Evolutionary conservation across 1,140 invertebrate species (phyloP).

Genomic region (Neelides sp.): DNA sequence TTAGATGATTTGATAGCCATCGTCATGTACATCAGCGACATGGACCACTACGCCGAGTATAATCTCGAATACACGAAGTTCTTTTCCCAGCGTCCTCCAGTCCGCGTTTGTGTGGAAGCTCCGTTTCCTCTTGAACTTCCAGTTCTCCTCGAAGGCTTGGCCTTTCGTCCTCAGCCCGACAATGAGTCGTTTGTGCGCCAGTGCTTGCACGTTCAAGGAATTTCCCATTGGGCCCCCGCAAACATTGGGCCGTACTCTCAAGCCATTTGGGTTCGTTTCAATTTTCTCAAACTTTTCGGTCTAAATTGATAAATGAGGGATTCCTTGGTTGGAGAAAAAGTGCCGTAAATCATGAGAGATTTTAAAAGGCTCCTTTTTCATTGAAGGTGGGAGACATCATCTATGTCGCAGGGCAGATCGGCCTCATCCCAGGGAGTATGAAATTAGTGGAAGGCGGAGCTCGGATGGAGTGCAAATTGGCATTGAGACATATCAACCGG

Average conservation of each 20-base stretch:
- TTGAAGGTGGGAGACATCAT: constrained; percentile 62
- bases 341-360: not conserved
- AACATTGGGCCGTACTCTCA: constrained; percentile 94
- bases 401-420: constrained; percentile 81
- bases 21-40: constrained; percentile 66
- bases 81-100: constrained; percentile 57
- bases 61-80: constrained; percentile 63
- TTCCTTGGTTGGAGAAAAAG: not conserved
- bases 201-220: constrained; percentile 83
- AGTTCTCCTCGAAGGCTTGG: constrained; percentile 63
- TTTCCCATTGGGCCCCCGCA: constrained; percentile 90
- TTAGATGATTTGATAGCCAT: constrained; percentile 61
- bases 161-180: constrained; percentile 41
- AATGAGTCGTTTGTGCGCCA: constrained; percentile 35
- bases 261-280: constrained; percentile 54
- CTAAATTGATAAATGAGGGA: no score
- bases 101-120: constrained; percentile 72
- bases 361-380: no score
- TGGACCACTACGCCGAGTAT: constrained; percentile 59
- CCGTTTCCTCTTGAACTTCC: constrained; percentile 55
- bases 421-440: constrained; percentile 73
- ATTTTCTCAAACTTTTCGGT: not conserved
- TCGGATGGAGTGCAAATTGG: constrained; percentile 60
- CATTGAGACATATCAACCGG: constrained; percentile 52
- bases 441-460: constrained; percentile 56